Evolutionary conservation across 1,140 invertebrate species (phyloP).

Genomic region (Octopus sinensis): DNA sequence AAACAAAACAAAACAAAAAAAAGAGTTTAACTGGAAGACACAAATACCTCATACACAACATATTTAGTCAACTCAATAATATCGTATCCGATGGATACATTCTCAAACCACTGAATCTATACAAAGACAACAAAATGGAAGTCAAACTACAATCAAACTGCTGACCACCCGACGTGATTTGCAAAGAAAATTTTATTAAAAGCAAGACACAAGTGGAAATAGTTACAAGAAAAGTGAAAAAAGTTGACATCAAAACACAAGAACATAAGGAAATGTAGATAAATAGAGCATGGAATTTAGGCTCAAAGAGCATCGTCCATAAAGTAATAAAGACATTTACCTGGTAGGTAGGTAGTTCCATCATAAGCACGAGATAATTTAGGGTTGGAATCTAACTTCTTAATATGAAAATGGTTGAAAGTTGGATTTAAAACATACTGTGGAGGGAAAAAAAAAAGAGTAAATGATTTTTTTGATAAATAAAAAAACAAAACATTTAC

Average conservation of each 20-base stretch:
- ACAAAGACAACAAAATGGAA: too few species aligned
- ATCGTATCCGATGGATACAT: too few species aligned
- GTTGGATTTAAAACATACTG: constrained; percentile 96
- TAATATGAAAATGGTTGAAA: constrained; percentile 80
- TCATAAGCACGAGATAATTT: constrained; percentile 94
- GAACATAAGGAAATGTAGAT: background rate
- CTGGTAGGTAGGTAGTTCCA: constrained; percentile 92
- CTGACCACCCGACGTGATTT: too few species aligned
- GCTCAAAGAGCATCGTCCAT: background rate
- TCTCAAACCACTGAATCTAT: too few species aligned
- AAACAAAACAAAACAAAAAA: too few species aligned
- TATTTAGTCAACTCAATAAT: too few species aligned
- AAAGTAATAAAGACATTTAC: constrained; percentile 29
- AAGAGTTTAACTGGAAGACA: too few species aligned
- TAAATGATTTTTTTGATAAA: too few species aligned
- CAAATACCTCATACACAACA: too few species aligned
- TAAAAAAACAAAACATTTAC: too few species aligned
- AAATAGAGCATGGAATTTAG: too few species aligned
- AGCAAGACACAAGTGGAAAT: background rate
- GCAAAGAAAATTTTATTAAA: background rate
- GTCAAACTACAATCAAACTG: too few species aligned
- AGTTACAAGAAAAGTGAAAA: background rate
- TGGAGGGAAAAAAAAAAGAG: constrained; percentile 32
- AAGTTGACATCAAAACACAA: background rate
- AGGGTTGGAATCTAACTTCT: constrained; percentile 73